phyloP scores from a whole-genome alignment of 2,888 invertebrate species.

The Heliconius sara region DNA sequence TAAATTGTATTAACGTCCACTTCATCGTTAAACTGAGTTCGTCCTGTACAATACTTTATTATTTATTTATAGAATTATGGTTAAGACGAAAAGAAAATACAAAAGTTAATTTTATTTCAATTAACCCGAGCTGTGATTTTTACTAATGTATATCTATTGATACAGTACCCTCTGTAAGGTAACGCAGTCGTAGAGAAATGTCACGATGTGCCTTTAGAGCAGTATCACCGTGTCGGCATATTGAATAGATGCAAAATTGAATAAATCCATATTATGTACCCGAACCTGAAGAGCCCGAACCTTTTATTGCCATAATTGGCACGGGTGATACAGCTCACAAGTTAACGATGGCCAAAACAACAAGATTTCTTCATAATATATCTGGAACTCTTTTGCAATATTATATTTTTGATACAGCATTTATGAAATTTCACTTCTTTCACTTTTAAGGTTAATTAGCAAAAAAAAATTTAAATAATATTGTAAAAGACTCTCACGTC shows the following conservation, averaged over 20 bases:
- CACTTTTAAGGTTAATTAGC: neutral
- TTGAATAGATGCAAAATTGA: neutral
- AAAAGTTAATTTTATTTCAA: constrained; percentile 79
- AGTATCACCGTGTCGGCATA: constrained; percentile 13
- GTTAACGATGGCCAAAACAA: constrained; percentile 8
- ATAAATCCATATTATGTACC: neutral
- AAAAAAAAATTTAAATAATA: neutral
- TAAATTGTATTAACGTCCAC: constrained; percentile 59
- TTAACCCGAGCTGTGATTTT: constrained; percentile 84
- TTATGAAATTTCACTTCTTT: neutral
- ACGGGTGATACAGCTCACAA: constrained; percentile 6
- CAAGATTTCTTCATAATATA: neutral
- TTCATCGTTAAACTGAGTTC: constrained; percentile 68
- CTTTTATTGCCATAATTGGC: constrained; percentile 6
- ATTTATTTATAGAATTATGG: constrained; percentile 79
- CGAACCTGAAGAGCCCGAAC: neutral
- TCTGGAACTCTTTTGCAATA: constrained; percentile 7
- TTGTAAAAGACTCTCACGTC: constrained; percentile 2
- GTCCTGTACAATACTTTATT: constrained; percentile 80
- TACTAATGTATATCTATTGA: constrained; percentile 75
- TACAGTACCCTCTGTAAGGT: constrained; percentile 49
- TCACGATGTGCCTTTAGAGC: constrained; percentile 26
- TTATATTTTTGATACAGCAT: constrained; percentile 16
- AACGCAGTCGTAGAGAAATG: constrained; percentile 36
- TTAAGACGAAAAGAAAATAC: constrained; percentile 76